phyloP scores from a whole-genome alignment of 2,888 invertebrate species.

The Dasypogon diadema region DNA sequence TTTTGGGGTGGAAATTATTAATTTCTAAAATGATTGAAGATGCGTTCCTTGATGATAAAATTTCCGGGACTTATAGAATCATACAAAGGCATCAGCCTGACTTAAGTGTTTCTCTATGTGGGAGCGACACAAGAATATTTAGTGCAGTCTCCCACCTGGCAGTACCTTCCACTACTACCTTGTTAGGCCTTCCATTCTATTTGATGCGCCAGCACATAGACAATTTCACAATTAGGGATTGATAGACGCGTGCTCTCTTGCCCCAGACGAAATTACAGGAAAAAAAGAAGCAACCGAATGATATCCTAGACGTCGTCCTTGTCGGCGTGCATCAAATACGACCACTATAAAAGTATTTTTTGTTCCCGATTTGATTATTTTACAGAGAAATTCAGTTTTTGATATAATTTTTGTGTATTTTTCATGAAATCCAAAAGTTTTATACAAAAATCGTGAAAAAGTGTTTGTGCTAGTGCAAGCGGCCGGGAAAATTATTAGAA shows the following conservation, averaged over 20 bases:
- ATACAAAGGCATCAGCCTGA: too few relatives aligned
- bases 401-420: not conserved
- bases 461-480: conserved; percentile 14
- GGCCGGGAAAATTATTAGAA: not conserved
- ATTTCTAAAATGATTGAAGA: too few relatives aligned
- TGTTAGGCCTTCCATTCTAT: conserved; percentile 21
- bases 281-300: conserved; percentile 46
- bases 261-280: conserved; percentile 38
- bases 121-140: too few relatives aligned
- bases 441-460: not conserved
- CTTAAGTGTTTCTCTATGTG: too few relatives aligned
- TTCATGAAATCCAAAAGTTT: not conserved
- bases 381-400: conserved; percentile 11
- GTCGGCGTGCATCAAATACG: conserved; percentile 29
- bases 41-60: too few relatives aligned
- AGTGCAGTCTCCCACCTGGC: conserved; percentile 12
- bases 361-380: conserved; percentile 30
- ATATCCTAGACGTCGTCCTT: conserved; percentile 39
- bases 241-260: conserved; percentile 53
- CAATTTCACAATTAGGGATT: conserved; percentile 52
- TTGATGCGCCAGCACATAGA: conserved; percentile 38
- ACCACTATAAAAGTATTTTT: conserved; percentile 18
- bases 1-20: too few relatives aligned
- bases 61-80: too few relatives aligned
- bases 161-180: not conserved